A percentile compares a stretch with the other conserved stretches of the same genome.
phyloP scores from a whole-genome alignment of 2,888 invertebrate genomes.

The Diplazon laetatorius region DNA sequence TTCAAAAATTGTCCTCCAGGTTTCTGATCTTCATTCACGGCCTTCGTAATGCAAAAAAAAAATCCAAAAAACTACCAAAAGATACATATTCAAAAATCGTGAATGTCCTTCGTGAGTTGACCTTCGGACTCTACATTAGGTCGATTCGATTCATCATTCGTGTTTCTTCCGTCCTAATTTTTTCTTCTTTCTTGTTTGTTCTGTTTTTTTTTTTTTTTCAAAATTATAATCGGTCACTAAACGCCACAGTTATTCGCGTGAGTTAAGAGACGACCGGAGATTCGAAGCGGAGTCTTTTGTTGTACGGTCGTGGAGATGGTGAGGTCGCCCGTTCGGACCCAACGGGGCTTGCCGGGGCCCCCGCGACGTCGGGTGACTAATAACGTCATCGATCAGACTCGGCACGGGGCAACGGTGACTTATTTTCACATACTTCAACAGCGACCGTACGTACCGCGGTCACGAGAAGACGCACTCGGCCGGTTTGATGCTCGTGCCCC shows the following conservation, averaged over 20 bases:
- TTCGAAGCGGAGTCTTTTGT: slow-evolving; percentile 57
- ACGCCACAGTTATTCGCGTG: slow-evolving; percentile 58
- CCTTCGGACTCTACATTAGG: slow-evolving; percentile 8
- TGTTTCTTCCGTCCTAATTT: no score
- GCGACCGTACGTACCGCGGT: slow-evolving; percentile 17
- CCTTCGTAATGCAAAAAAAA: no score
- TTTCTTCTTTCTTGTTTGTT: neutral
- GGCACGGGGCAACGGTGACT: slow-evolving; percentile 54
- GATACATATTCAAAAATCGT: neutral
- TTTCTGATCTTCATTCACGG: no score
- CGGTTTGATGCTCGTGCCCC: slow-evolving; percentile 74
- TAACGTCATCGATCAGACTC: slow-evolving; percentile 80
- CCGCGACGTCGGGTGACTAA: slow-evolving; percentile 76
- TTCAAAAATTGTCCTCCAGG: no score
- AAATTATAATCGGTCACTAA: slow-evolving; percentile 59
- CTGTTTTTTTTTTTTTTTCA: slow-evolving; percentile 19
- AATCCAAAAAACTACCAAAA: neutral
- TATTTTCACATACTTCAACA: slow-evolving; percentile 33
- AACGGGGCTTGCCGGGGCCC: slow-evolving; percentile 50
- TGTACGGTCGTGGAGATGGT: slow-evolving; percentile 26
- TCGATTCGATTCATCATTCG: slow-evolving; percentile 14
- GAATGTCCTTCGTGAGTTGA: no score
- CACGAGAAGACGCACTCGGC: slow-evolving; percentile 66
- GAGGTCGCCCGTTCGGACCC: slow-evolving; percentile 37
- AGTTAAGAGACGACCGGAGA: slow-evolving; percentile 50